These are phyloP conservation scores for Carettochelys insculpta DNA, from an alignment of 2,113 vertebrate genomes.

Conservation along the genomic window DNA sequence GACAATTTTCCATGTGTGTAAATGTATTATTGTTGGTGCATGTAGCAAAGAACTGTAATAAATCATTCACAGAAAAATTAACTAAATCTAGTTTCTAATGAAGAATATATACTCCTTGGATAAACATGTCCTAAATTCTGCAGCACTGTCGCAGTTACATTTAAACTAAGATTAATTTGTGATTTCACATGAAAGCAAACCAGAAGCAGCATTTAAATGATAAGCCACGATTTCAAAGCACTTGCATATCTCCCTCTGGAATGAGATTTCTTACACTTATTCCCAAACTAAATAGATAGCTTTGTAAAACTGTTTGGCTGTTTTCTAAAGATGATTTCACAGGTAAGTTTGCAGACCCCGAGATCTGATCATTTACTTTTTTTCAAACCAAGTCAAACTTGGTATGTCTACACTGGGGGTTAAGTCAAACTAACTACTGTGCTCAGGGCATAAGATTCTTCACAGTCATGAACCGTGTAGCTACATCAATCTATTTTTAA, in stretches of 20 bases:
- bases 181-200: background rate
- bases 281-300: too few relatives aligned
- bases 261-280: background rate
- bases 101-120: background rate
- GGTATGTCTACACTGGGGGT: too few relatives aligned
- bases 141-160: background rate
- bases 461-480: too few relatives aligned
- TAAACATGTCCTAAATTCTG: background rate
- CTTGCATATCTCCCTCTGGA: background rate
- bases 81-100: background rate
- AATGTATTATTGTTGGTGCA: fast-evolving
- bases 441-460: too few relatives aligned
- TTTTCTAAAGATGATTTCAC: background rate
- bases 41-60: background rate
- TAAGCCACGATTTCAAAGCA: background rate
- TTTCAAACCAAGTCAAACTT: background rate
- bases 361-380: background rate
- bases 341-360: background rate
- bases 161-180: background rate
- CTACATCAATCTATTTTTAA: too few relatives aligned
- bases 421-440: too few relatives aligned
- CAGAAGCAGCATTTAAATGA: background rate
- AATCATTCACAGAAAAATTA: background rate
- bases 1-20: background rate
- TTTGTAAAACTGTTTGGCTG: background rate